These are phyloP conservation scores for Zenarchopterus dispar DNA, from an alignment of 2,797 vertebrate genomes.

Conservation along the genomic window DNA sequence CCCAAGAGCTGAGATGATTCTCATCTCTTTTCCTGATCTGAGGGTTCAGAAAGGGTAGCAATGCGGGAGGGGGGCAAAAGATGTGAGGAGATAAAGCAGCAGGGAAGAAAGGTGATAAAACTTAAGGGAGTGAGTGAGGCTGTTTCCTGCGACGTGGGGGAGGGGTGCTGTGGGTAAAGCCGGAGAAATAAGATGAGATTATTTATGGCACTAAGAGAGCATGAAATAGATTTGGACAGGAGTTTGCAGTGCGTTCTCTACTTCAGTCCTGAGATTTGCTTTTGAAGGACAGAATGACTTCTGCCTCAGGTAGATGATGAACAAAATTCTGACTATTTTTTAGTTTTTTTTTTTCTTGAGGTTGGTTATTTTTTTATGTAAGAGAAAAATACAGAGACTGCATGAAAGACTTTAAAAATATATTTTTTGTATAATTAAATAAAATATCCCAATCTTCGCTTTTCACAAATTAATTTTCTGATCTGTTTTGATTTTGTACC, in stretches of 20 bases:
- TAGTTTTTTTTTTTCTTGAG: too few relatives aligned
- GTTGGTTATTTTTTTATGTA: not conserved
- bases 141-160: constrained; percentile 25
- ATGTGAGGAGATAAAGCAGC: constrained; percentile 27
- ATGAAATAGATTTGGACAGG: constrained; percentile 40
- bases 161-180: constrained; percentile 30
- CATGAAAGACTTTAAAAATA: too few relatives aligned
- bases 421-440: too few relatives aligned
- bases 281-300: constrained; percentile 22
- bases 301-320: not conserved
- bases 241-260: constrained; percentile 20
- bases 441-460: too few relatives aligned
- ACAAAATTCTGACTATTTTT: not conserved
- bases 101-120: constrained; percentile 52
- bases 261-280: constrained; percentile 6
- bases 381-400: too few relatives aligned
- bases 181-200: constrained; percentile 51
- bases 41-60: constrained; percentile 26
- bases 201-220: constrained; percentile 55
- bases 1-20: constrained; percentile 35
- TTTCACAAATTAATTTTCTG: too few relatives aligned
- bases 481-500: too few relatives aligned
- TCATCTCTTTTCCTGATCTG: constrained; percentile 35
- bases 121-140: constrained; percentile 37
- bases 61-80: constrained; percentile 7